Evolutionary conservation across 2,888 invertebrate species (phyloP).

Genomic region (Epistrophella euchroma): DNA sequence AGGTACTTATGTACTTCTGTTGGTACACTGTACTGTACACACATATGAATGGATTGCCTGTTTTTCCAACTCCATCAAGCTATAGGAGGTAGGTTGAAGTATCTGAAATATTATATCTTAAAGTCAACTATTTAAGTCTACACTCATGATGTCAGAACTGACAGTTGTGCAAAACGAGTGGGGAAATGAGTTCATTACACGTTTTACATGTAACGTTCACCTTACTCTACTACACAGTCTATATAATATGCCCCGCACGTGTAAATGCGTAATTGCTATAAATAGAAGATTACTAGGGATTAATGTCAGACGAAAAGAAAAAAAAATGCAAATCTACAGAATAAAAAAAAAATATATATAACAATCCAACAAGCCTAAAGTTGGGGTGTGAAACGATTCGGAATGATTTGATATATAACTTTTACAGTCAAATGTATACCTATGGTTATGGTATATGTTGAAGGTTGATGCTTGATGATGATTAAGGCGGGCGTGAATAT

Average conservation of each 20-base stretch:
- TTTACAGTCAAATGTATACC: neutral
- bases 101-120: constrained; percentile 23
- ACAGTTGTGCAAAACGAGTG: constrained; percentile 48
- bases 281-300: constrained; percentile 75
- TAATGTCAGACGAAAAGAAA: constrained; percentile 54
- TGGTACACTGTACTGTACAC: neutral
- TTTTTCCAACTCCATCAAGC: neutral
- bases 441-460: neutral
- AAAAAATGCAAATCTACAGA: constrained; percentile 41
- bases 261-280: constrained; percentile 73
- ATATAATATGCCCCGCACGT: constrained; percentile 8
- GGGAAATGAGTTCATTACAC: constrained; percentile 60
- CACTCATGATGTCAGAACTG: constrained; percentile 65
- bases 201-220: constrained; percentile 37
- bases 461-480: constrained; percentile 26
- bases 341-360: constrained; percentile 8
- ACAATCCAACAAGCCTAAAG: constrained; percentile 14
- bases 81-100: constrained; percentile 37
- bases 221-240: neutral
- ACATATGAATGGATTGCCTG: neutral
- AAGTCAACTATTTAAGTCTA: constrained; percentile 60
- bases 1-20: constrained; percentile 31
- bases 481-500: constrained; percentile 31
- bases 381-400: constrained; percentile 25
- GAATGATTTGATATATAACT: constrained; percentile 40